Evolutionary conservation across 2,797 vertebrate species (phyloP).

Genomic region (Cichlasoma orientale): DNA sequence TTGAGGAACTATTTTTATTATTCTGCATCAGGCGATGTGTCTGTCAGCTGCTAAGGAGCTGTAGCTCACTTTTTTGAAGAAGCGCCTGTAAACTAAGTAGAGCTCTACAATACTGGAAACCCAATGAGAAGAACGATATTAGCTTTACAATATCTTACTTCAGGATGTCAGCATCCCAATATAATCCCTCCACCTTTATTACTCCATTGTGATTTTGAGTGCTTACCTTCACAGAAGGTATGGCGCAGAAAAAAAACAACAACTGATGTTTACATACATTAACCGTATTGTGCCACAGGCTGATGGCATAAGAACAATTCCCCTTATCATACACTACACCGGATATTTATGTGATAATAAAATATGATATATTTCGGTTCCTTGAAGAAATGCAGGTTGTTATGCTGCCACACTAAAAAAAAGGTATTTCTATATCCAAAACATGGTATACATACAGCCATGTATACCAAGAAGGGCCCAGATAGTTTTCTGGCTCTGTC

Average conservation of each 20-base stretch:
- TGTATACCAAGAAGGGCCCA: no score
- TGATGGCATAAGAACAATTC: slow-evolving; percentile 19
- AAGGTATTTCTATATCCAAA: no score
- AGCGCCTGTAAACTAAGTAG: no score
- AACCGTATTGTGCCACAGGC: slow-evolving; percentile 2
- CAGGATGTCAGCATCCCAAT: neutral
- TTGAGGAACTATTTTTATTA: neutral
- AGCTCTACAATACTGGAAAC: neutral
- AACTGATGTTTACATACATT: slow-evolving; percentile 43
- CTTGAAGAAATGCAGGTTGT: neutral
- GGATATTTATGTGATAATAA: neutral
- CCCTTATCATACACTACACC: neutral
- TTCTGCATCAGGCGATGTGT: neutral
- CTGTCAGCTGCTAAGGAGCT: no score
- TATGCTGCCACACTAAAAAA: neutral
- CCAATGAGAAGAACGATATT: neutral
- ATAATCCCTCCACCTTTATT: slow-evolving; percentile 54
- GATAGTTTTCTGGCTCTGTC: neutral
- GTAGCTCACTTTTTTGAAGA: no score
- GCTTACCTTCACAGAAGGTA: slow-evolving; percentile 67
- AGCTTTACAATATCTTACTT: neutral
- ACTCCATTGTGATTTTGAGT: slow-evolving; percentile 39
- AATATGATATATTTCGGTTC: neutral
- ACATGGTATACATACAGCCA: no score
- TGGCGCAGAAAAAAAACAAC: slow-evolving; percentile 38